Conservation (phyloP, 2,888 invertebrate species). For the Andrena marginata region DNA sequence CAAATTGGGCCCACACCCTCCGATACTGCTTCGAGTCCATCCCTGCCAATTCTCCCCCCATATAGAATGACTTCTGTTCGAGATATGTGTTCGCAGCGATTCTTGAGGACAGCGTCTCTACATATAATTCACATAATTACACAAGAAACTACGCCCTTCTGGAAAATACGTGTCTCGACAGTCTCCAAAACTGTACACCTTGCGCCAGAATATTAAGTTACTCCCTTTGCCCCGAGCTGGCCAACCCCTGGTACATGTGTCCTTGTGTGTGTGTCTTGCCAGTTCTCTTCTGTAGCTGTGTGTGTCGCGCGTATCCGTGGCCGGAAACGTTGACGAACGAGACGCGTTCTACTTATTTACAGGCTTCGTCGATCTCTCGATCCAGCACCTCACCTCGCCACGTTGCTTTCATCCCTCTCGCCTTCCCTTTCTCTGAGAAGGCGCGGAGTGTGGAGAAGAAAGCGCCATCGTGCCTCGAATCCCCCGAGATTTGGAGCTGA, state of each 20-base stretch:
- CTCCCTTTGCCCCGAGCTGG: conserved; percentile 14
- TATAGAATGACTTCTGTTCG: conserved; percentile 57
- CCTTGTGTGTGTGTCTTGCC: not conserved
- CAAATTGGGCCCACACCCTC: conserved; percentile 9
- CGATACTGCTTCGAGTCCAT: conserved; percentile 6
- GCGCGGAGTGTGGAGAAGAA: conserved; percentile 20
- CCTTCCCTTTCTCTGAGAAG: not conserved
- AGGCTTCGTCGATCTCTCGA: conserved; percentile 35
- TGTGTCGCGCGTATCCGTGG: conserved; percentile 17
- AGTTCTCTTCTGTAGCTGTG: not conserved
- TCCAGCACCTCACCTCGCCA: not conserved
- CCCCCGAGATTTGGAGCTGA: conserved; percentile 41
- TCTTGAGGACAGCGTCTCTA: conserved; percentile 54
- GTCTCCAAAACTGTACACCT: conserved; percentile 40
- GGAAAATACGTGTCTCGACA: conserved; percentile 49
- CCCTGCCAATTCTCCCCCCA: conserved; percentile 10
- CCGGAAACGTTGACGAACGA: conserved; percentile 33
- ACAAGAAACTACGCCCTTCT: conserved; percentile 61
- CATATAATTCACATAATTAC: conserved; percentile 59
- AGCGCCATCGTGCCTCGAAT: conserved; percentile 39
- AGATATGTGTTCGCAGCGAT: conserved; percentile 69
- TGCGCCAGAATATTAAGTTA: not conserved
- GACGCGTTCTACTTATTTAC: conserved; percentile 59
- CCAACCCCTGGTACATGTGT: conserved; percentile 21
- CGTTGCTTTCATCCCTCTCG: not conserved